These are phyloP conservation scores for Azorinus chamasolen DNA, from an alignment of 2,888 invertebrate genomes.

Conservation along the genomic window DNA sequence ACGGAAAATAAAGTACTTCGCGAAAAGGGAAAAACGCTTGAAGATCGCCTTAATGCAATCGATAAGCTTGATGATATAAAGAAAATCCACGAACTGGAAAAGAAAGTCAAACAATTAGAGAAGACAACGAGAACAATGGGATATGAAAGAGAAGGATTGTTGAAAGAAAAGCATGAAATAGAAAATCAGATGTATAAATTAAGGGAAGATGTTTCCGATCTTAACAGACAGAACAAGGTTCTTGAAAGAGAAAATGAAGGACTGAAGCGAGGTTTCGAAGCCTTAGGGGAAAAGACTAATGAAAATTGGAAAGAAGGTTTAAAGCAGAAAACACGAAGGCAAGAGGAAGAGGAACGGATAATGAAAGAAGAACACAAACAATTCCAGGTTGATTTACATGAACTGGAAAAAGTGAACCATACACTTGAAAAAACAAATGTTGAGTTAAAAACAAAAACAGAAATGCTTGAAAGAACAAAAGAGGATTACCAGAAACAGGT, in stretches of 20 bases:
- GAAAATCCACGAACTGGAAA: constrained; percentile 59
- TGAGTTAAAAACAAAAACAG: constrained; percentile 43
- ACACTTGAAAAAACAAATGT: constrained; percentile 54
- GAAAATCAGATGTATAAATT: constrained; percentile 54
- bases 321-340: constrained; percentile 51
- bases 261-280: constrained; percentile 56
- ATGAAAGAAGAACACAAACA: constrained; percentile 51
- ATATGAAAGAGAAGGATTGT: constrained; percentile 57
- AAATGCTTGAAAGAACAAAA: constrained; percentile 53
- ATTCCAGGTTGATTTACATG: constrained; percentile 37
- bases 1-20: constrained; percentile 59
- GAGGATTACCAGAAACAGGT: constrained; percentile 40
- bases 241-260: constrained; percentile 60
- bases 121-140: constrained; percentile 55
- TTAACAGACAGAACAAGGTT: constrained; percentile 47
- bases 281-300: constrained; percentile 52
- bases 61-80: constrained; percentile 60
- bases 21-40: constrained; percentile 54
- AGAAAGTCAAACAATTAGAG: constrained; percentile 52
- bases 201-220: constrained; percentile 52
- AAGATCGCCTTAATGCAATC: constrained; percentile 55
- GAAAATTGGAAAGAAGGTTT: constrained; percentile 53
- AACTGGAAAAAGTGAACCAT: constrained; percentile 41
- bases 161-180: constrained; percentile 48
- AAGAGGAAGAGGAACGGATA: constrained; percentile 55